These are phyloP conservation scores for Phoxinus phoxinus DNA, from an alignment of 2,113 vertebrate genomes.

Conservation along the genomic window DNA sequence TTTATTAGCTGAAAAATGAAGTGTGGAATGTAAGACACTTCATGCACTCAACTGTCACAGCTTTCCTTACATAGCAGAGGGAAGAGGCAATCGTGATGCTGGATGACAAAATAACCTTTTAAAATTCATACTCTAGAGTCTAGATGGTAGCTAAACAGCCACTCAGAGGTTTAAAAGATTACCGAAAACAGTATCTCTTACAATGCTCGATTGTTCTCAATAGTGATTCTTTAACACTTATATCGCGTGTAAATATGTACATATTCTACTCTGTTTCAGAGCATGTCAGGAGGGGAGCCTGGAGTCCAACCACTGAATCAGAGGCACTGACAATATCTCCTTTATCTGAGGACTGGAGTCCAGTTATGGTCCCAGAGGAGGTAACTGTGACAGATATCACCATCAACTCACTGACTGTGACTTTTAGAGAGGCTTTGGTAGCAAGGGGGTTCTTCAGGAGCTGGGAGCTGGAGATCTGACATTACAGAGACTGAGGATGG, in stretches of 20 bases:
- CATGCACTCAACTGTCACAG: too few relatives aligned
- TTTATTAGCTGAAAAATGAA: too few relatives aligned
- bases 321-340: slow-evolving; percentile 39
- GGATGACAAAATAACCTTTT: too few relatives aligned
- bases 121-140: too few relatives aligned
- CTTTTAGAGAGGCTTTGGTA: slow-evolving; percentile 91
- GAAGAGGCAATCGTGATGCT: too few relatives aligned
- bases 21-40: too few relatives aligned
- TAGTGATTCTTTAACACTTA: neutral
- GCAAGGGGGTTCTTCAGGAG: slow-evolving; percentile 95
- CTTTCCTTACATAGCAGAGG: too few relatives aligned
- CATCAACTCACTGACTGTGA: slow-evolving; percentile 95
- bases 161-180: too few relatives aligned
- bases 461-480: slow-evolving; percentile 81
- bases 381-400: slow-evolving; percentile 97
- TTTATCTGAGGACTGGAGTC: slow-evolving; percentile 64
- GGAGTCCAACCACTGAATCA: slow-evolving; percentile 53
- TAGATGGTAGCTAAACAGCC: too few relatives aligned
- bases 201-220: neutral
- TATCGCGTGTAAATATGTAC: neutral
- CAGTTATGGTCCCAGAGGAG: slow-evolving; percentile 74
- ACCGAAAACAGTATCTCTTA: neutral
- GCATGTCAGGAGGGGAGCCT: slow-evolving; percentile 53
- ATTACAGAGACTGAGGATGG: slow-evolving; percentile 16
- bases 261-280: slow-evolving; percentile 54